These are phyloP conservation scores for Umimayanthus chanpuru DNA, from an alignment of 92 coral and sea anemone genomes.

Conservation along the genomic window DNA sequence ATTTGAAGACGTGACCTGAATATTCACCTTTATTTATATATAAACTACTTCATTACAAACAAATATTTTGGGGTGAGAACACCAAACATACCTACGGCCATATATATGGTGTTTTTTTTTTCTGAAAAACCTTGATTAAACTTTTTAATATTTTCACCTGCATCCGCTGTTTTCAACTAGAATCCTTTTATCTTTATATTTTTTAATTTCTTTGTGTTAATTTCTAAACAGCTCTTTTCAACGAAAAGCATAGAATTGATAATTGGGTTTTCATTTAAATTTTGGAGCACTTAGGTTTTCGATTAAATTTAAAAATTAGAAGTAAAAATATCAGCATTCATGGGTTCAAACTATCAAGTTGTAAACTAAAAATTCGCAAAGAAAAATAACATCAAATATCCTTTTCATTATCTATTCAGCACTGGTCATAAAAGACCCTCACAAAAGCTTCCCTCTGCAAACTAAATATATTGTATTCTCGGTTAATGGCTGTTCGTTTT, in stretches of 20 bases:
- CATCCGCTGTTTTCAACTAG: constrained; percentile 19
- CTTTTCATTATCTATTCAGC: background rate
- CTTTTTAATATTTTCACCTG: constrained; percentile 4
- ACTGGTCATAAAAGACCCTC: background rate
- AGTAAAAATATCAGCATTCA: background rate
- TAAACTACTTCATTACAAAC: background rate
- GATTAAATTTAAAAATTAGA: background rate
- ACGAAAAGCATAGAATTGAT: background rate
- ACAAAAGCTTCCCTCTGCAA: background rate
- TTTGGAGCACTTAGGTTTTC: background rate
- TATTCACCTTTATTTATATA: background rate
- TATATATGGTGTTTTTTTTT: no score
- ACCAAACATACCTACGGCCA: background rate
- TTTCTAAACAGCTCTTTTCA: background rate
- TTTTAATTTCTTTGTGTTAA: background rate
- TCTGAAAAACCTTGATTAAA: no score
- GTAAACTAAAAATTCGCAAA: background rate
- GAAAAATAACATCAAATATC: background rate
- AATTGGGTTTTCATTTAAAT: background rate
- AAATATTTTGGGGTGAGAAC: no score
- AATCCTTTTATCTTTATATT: background rate
- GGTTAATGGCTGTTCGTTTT: background rate
- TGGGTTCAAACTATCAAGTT: background rate
- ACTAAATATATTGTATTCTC: background rate
- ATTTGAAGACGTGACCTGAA: background rate